phyloP scores from a whole-genome alignment of 2,113 vertebrate genomes.

The Gymnocephalus cernua region DNA sequence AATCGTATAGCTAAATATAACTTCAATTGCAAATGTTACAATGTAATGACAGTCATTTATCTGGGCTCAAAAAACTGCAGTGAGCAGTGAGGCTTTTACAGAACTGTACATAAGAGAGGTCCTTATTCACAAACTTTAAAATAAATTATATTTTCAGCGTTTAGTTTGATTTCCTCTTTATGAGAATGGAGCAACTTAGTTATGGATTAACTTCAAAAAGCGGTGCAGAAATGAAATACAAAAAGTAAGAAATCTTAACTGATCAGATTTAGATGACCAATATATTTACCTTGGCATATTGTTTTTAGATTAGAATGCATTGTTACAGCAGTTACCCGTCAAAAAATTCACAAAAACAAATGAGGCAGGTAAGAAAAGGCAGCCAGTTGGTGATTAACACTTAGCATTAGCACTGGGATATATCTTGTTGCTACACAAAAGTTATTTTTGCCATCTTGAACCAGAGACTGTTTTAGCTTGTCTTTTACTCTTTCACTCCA shows the following conservation, averaged over 20 bases:
- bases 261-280: no score
- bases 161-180: no score
- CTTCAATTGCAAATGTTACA: not conserved
- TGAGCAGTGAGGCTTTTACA: not conserved
- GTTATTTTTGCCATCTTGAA: not conserved
- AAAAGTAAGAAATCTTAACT: not conserved
- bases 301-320: no score
- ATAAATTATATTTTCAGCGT: not conserved
- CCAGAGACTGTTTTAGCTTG: not conserved
- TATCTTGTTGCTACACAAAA: not conserved
- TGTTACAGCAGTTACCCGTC: not conserved
- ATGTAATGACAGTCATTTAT: conserved; percentile 2
- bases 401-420: not conserved
- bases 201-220: not conserved
- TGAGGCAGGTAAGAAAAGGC: not conserved
- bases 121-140: not conserved
- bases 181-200: not conserved
- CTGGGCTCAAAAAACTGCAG: not conserved
- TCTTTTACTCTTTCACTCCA: not conserved
- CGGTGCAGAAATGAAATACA: not conserved
- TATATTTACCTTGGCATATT: no score
- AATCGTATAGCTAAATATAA: not conserved
- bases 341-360: not conserved
- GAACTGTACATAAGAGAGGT: not conserved
- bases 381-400: not conserved